These are phyloP conservation scores for Pangasianodon hypophthalmus DNA, from an alignment of 2,113 vertebrate genomes.

Conservation along the genomic window DNA sequence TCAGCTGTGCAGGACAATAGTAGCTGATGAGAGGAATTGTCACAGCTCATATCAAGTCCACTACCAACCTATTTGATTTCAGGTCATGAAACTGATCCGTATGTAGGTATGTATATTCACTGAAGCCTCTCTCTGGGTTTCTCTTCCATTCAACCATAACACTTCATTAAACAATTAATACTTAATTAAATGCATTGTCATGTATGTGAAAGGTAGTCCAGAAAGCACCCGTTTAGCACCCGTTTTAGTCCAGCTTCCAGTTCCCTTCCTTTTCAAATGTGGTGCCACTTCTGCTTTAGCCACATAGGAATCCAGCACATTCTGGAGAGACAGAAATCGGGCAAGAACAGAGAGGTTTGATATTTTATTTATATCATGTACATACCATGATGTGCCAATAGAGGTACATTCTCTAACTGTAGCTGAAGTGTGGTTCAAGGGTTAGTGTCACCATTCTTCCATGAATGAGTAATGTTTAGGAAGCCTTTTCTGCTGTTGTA, in stretches of 20 bases:
- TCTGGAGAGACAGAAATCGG: background rate
- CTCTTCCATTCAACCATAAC: background rate
- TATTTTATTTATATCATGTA: background rate
- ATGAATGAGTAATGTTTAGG: background rate
- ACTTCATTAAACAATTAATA: background rate
- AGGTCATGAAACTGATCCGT: background rate
- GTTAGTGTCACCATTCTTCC: background rate
- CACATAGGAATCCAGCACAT: background rate
- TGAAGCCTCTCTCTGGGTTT: background rate
- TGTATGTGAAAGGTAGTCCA: background rate
- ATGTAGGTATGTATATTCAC: background rate
- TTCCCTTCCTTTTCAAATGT: too few relatives aligned
- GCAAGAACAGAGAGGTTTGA: background rate
- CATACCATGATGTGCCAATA: background rate
- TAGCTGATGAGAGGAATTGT: background rate
- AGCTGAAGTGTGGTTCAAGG: background rate
- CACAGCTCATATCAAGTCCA: background rate
- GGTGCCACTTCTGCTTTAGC: background rate
- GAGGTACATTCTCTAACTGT: background rate
- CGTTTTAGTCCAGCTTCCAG: background rate
- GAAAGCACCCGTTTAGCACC: background rate
- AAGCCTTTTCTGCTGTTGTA: background rate
- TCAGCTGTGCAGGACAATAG: background rate
- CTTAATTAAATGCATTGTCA: background rate
- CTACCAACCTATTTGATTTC: background rate